Evolutionary conservation across 2,888 invertebrate species (phyloP).

Genomic region (Clepsis dumicolana): DNA sequence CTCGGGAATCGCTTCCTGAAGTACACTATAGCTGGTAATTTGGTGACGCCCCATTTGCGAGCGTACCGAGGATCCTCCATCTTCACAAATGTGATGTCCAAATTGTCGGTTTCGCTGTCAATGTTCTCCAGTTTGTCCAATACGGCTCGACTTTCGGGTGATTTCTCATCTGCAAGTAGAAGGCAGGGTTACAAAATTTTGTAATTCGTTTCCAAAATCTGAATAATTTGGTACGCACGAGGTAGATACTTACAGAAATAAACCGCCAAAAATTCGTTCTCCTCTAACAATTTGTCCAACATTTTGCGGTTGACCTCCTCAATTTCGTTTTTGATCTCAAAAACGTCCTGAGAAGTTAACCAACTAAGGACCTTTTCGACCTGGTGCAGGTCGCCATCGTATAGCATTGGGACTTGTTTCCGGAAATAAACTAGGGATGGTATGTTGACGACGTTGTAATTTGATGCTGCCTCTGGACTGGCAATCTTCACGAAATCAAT

Average conservation of each 20-base stretch:
- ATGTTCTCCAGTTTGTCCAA: conserved; percentile 96
- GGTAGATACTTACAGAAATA: conserved; percentile 94
- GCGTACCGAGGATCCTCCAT: conserved; percentile 97
- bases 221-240: too few species aligned
- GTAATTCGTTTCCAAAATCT: too few species aligned
- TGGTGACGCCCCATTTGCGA: conserved; percentile 97
- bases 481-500: conserved; percentile 97
- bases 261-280: conserved; percentile 97
- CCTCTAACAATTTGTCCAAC: conserved; percentile 97
- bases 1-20: conserved; percentile 96
- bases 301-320: conserved; percentile 98
- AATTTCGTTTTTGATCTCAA: conserved; percentile 98
- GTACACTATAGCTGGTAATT: conserved; percentile 96
- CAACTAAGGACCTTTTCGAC: conserved; percentile 94
- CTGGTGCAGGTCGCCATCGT: conserved; percentile 95
- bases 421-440: conserved; percentile 96
- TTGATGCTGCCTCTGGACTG: conserved; percentile 92
- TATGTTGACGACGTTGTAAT: conserved; percentile 93
- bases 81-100: conserved; percentile 97
- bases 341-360: conserved; percentile 97
- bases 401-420: conserved; percentile 92
- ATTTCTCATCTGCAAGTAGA: conserved; percentile 90
- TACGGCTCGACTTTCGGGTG: conserved; percentile 93
- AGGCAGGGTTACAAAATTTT: background rate
- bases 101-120: conserved; percentile 97